Percentiles rank a stretch among this genome's conserved stretches.
phyloP scores from a whole-genome alignment of 2,113 vertebrate species.

The Fulmarus glacialis region DNA sequence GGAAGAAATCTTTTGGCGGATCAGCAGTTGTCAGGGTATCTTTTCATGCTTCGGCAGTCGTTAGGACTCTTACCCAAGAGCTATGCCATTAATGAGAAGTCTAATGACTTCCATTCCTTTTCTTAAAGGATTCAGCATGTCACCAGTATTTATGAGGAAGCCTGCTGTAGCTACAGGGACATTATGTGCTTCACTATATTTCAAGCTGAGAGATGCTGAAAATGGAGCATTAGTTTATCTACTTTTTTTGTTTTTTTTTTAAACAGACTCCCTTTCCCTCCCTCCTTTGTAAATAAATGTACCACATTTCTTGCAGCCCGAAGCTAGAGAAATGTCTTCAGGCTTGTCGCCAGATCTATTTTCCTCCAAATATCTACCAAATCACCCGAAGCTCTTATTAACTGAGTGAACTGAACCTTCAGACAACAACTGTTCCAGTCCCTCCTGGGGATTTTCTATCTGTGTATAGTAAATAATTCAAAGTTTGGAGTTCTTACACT shows the following conservation, averaged over 20 bases:
- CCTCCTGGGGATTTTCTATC: conserved; percentile 26
- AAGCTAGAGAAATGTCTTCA: conserved; percentile 34
- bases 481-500: background rate
- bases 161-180: conserved; percentile 45
- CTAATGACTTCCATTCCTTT: conserved; percentile 48
- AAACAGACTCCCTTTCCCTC: background rate
- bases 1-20: background rate
- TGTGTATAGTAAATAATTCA: background rate
- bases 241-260: background rate
- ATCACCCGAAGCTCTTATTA: conserved; percentile 46
- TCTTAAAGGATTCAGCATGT: conserved; percentile 22
- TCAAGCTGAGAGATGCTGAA: conserved; percentile 55
- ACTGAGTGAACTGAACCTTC: conserved; percentile 40
- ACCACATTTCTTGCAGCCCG: background rate
- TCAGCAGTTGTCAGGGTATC: conserved; percentile 27
- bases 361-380: conserved; percentile 46
- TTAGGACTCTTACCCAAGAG: conserved; percentile 27
- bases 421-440: conserved; percentile 37
- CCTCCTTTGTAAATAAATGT: conserved; percentile 23
- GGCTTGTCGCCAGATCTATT: conserved; percentile 34
- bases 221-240: conserved; percentile 24
- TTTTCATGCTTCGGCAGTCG: background rate
- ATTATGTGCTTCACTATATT: conserved; percentile 20
- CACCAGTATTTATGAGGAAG: conserved; percentile 54
- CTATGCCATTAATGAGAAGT: conserved; percentile 39